Base-by-base conservation (phyloP, 2,113 vertebrate species). In the Coryphaenoides rupestris region DNA sequence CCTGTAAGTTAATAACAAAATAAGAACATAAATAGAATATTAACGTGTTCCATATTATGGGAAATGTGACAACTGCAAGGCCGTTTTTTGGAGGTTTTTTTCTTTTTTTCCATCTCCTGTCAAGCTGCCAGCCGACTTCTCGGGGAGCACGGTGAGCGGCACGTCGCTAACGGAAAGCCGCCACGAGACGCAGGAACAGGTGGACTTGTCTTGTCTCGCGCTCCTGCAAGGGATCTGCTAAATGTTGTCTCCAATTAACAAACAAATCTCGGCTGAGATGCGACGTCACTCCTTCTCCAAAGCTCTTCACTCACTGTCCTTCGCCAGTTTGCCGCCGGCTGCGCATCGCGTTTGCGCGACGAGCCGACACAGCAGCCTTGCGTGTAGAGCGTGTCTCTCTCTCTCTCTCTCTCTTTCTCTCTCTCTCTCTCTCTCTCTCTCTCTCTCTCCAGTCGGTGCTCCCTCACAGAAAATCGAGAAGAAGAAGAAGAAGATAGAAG, bases 201-300 rank as follows among this genome's bases (percentile, higher is more conserved):
- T 86, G 83, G 67, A 56, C 66, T 79, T 79, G 84, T 86, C 80
- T 82, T 80, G n/a, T n/a, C n/a, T n/a, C n/a, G 64, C 59, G 68
- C 80, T 77, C 80, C 68, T 63, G 60, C 72, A 62, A n/a, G 72
- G 58, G 79, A 67, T 67, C 68, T 80, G 73, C 77, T 80, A 79
- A 87, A 75, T 65, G 66, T 75, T 85, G 69, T 70, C 47, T 77
- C 69, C 79, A 85, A 79, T 87, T 82, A 84, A 76, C 73, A 80
- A 83, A 77, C 72, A 71, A n/a, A n/a, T n/a, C n/a, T n/a, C n/a
- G n/a, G 69, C 72, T 69, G 63, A 76, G 70, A 70, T 70, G n/a
- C n/a, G n/a, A 70, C 49, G 68, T 19, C 70, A 56, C 70, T 56
- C 53, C 63, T 77, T n/a, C n/a, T n/a, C n/a, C 73, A 69, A 63